Evolutionary conservation across 1,140 invertebrate genomes (phyloP).

Genomic region (Drosophila lini): DNA sequence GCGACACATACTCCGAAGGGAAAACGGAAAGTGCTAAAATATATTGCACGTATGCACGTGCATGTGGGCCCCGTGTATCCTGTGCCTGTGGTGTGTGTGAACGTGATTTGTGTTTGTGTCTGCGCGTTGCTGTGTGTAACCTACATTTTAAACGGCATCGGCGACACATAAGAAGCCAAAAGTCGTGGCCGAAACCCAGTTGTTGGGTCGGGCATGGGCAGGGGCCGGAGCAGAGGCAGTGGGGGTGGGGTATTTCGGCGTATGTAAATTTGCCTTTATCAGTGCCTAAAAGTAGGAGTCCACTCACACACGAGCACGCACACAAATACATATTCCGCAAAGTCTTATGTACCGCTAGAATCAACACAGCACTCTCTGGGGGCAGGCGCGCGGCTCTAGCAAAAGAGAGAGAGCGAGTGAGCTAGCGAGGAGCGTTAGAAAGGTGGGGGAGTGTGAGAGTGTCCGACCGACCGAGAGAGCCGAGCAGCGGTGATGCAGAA

Average conservation of each 20-base stretch:
- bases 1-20: constrained; percentile 12
- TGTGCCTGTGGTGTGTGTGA: constrained; percentile 3
- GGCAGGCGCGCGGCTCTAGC: constrained; percentile 54
- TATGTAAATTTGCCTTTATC: constrained; percentile 76
- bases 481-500: constrained; percentile 39
- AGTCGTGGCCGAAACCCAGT: constrained; percentile 66
- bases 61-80: constrained; percentile 21
- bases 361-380: constrained; percentile 50
- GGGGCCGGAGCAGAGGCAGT: neutral
- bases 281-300: constrained; percentile 60
- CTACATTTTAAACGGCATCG: constrained; percentile 75
- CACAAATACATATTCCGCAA: constrained; percentile 45
- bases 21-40: constrained; percentile 42
- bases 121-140: constrained; percentile 64
- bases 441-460: constrained; percentile 25
- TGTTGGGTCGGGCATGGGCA: constrained; percentile 6
- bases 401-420: constrained; percentile 14
- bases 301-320: constrained; percentile 32
- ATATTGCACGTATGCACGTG: constrained; percentile 54
- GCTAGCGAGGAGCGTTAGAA: too few relatives aligned
- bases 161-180: constrained; percentile 59
- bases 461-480: constrained; percentile 9
- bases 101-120: constrained; percentile 36
- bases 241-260: constrained; percentile 17
- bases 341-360: constrained; percentile 60